phyloP scores from a whole-genome alignment of 2,888 invertebrate species.

The Athripsodes cinereus region DNA sequence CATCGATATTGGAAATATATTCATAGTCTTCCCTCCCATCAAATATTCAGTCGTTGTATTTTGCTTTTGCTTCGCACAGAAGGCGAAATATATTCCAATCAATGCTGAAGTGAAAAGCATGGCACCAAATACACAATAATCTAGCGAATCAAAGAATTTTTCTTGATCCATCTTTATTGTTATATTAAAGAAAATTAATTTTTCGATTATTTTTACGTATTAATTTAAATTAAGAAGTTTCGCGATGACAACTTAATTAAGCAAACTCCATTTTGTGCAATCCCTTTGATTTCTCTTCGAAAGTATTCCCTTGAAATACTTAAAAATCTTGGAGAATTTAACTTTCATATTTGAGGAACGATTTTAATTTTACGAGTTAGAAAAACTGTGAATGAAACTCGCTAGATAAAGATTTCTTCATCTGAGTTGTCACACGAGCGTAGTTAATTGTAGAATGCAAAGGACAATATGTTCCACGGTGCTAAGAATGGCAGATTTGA shows the following conservation, averaged over 20 bases:
- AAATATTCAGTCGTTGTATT: slow-evolving; percentile 67
- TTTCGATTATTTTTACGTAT: too few species aligned
- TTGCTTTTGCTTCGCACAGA: slow-evolving; percentile 60
- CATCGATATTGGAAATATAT: slow-evolving; percentile 73
- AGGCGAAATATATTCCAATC: slow-evolving; percentile 66
- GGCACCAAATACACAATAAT: slow-evolving; percentile 59
- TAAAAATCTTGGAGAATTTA: slow-evolving; percentile 5
- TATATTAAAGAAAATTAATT: too few species aligned
- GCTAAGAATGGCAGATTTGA: not conserved
- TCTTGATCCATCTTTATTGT: slow-evolving; percentile 7
- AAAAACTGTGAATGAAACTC: too few species aligned
- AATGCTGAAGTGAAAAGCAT: slow-evolving; percentile 61
- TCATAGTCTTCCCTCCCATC: slow-evolving; percentile 71
- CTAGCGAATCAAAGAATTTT: slow-evolving; percentile 53
- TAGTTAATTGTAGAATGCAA: not conserved
- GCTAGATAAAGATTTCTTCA: too few species aligned
- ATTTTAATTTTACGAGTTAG: not conserved
- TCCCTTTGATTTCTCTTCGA: slow-evolving; percentile 4
- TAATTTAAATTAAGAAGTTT: too few species aligned
- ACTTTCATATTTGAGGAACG: slow-evolving; percentile 21
- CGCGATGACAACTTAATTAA: slow-evolving; percentile 9
- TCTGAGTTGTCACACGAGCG: not conserved
- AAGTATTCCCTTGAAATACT: slow-evolving; percentile 10
- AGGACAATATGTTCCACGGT: not conserved
- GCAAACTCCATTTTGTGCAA: slow-evolving; percentile 11